Evolutionary conservation across 1,140 invertebrate genomes (phyloP).

Genomic region (Hylyphantes graminicola): DNA sequence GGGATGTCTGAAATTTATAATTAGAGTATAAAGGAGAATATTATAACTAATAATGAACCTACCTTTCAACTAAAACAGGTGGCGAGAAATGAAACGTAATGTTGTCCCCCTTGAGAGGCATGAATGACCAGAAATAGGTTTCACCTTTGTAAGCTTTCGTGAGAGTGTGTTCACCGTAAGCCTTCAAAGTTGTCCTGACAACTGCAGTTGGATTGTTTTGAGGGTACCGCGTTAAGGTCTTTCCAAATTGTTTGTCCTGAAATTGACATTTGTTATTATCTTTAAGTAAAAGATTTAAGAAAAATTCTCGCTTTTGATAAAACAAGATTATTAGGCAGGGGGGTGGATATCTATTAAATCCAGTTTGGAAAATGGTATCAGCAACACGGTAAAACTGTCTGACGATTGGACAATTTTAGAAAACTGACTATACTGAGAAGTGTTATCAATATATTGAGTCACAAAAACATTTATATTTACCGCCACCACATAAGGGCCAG

Average conservation of each 20-base stretch:
- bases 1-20: not conserved
- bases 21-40: not conserved
- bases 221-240: conserved; percentile 81
- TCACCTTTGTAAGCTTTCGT: conserved; percentile 87
- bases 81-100: conserved; percentile 84
- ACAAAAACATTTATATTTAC: too few species aligned
- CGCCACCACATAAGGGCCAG: too few species aligned
- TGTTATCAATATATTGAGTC: too few species aligned
- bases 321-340: not conserved
- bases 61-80: conserved; percentile 77
- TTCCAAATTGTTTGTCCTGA: conserved; percentile 88
- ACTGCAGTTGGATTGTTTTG: conserved; percentile 75
- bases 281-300: not conserved
- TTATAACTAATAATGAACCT: conserved; percentile 16
- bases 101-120: conserved; percentile 84
- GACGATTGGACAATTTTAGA: too few species aligned
- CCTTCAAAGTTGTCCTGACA: conserved; percentile 81
- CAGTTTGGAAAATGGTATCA: too few species aligned
- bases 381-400: too few species aligned
- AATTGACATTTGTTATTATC: not conserved
- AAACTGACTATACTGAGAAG: too few species aligned
- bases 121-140: conserved; percentile 91
- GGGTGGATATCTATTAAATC: too few species aligned
- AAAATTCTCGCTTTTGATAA: not conserved
- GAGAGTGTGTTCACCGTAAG: conserved; percentile 85